Evolutionary conservation across 2,113 vertebrate species (phyloP).

Genomic region (Urocitellus parryii): DNA sequence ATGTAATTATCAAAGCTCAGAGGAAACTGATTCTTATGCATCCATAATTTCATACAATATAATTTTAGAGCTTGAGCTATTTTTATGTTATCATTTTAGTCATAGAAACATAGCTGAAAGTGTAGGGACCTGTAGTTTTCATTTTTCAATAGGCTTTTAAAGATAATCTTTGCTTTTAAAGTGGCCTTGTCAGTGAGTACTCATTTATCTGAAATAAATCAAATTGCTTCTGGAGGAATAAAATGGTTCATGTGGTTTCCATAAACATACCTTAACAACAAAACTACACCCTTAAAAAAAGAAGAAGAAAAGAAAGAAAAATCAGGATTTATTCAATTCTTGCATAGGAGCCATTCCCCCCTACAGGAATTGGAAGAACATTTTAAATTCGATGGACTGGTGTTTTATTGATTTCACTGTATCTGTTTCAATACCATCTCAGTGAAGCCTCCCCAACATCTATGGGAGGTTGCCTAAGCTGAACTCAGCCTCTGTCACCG

Average conservation of each 20-base stretch:
- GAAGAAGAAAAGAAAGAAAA: not conserved
- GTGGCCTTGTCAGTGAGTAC: conserved; percentile 42
- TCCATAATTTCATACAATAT: conserved; percentile 71
- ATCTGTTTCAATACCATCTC: not conserved
- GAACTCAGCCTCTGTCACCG: not conserved
- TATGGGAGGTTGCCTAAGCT: not conserved
- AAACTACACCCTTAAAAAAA: not conserved
- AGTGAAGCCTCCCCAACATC: not conserved
- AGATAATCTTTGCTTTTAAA: conserved; percentile 69
- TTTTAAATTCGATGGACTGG: not conserved
- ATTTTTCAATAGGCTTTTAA: conserved; percentile 59
- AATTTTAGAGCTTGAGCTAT: conserved; percentile 71
- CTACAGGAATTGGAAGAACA: not conserved
- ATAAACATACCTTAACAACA: conserved; percentile 3
- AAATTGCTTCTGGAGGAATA: conserved; percentile 50
- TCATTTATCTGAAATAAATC: conserved; percentile 64
- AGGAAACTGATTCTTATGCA: conserved; percentile 75
- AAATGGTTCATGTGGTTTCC: not conserved
- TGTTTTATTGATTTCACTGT: not conserved
- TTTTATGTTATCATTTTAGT: conserved; percentile 70
- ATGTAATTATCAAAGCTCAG: conserved; percentile 69
- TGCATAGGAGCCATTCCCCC: not conserved
- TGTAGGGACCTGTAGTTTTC: conserved; percentile 42
- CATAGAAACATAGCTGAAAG: conserved; percentile 72
- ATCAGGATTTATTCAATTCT: not conserved